Evolutionary conservation across 64 coral and sea anemone species (phyloP).

Genomic region (Montipora cactus): DNA sequence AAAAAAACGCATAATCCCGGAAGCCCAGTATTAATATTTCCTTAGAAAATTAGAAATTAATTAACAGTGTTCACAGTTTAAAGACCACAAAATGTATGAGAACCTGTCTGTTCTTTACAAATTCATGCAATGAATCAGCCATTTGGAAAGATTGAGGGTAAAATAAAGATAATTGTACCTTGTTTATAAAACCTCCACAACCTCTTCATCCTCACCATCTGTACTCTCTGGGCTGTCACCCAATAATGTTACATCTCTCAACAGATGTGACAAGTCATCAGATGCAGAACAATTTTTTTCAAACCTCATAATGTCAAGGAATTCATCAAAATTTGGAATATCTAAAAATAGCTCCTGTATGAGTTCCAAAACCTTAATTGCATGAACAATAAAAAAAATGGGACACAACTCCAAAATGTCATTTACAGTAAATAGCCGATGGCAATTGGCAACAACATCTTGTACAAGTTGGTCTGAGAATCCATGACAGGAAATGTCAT

Average conservation of each 20-base stretch:
- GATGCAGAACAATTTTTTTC: neutral
- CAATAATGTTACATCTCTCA: neutral
- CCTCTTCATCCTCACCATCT: neutral
- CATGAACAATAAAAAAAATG: too few relatives aligned
- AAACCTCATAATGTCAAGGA: slow-evolving; percentile 40
- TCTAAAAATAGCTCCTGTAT: neutral
- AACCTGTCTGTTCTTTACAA: neutral
- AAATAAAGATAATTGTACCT: neutral
- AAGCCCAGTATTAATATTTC: slow-evolving; percentile 1
- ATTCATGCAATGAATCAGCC: neutral
- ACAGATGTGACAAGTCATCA: neutral
- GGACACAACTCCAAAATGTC: too few relatives aligned
- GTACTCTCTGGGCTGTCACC: neutral
- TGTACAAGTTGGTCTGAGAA: too few relatives aligned
- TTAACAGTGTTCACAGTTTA: neutral
- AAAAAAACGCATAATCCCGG: too few relatives aligned
- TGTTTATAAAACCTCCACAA: neutral
- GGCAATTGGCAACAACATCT: too few relatives aligned
- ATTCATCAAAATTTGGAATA: slow-evolving; percentile 70
- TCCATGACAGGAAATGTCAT: too few relatives aligned
- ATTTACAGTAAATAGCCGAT: too few relatives aligned
- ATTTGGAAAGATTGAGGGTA: neutral
- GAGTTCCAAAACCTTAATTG: too few relatives aligned
- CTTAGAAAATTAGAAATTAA: neutral
- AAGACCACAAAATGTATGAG: neutral